Conservation (phyloP, 2,888 invertebrate genomes). For the Eupithecia inturbata region DNA sequence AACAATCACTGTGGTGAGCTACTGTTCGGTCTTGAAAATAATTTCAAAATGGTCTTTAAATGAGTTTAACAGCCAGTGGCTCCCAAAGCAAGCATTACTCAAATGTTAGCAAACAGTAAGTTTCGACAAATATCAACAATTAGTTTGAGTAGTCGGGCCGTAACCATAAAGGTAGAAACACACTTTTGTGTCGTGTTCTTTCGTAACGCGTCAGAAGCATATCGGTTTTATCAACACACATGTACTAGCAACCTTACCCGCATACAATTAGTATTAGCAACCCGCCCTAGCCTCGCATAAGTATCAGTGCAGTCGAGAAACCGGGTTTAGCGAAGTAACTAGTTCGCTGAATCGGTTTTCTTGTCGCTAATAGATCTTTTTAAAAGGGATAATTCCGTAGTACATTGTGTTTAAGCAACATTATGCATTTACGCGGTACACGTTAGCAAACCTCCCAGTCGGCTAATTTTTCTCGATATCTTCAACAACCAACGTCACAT, state of each 20-base stretch:
- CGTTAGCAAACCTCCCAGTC: background rate
- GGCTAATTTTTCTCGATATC: background rate
- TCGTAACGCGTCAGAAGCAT: background rate
- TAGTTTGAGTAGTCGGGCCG: slow-evolving; percentile 33
- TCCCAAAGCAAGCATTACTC: slow-evolving; percentile 25
- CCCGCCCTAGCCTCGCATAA: background rate
- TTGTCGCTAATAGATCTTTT: background rate
- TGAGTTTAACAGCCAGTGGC: background rate
- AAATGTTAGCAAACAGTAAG: slow-evolving; percentile 30
- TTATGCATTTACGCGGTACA: background rate
- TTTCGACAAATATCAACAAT: slow-evolving; percentile 34
- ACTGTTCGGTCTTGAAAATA: background rate
- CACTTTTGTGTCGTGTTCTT: background rate
- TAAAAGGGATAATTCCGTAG: background rate
- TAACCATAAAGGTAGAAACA: slow-evolving; percentile 17
- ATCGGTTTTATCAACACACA: background rate
- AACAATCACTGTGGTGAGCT: background rate
- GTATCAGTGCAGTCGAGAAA: background rate
- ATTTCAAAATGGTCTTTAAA: background rate
- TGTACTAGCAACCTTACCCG: background rate
- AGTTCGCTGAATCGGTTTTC: too few relatives aligned
- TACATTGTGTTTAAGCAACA: background rate
- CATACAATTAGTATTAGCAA: too few relatives aligned
- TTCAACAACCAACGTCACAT: background rate
- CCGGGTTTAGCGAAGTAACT: too few relatives aligned